Percentiles rank a stretch among this genome's conserved stretches.
Evolutionary conservation across 2,888 invertebrate species (phyloP).

Genomic region (Eupithecia subumbrata): DNA sequence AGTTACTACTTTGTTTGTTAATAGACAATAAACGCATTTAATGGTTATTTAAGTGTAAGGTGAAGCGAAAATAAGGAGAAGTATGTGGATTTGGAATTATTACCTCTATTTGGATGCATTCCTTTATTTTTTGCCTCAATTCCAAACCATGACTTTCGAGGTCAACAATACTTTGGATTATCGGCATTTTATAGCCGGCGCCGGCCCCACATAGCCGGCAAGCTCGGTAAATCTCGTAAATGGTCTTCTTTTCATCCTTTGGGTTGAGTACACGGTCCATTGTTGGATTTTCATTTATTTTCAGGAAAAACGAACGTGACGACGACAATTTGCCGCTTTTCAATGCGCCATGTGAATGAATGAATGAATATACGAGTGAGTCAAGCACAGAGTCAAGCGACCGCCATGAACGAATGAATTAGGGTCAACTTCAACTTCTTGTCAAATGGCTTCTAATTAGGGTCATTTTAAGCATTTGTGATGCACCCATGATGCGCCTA

Average conservation of each 20-base stretch:
- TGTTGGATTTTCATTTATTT: conserved; percentile 44
- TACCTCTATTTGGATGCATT: conserved; percentile 75
- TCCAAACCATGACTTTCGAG: conserved; percentile 63
- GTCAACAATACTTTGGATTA: conserved; percentile 71
- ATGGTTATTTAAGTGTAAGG: background rate
- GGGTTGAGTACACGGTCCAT: conserved; percentile 60
- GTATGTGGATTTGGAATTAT: background rate
- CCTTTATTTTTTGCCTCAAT: conserved; percentile 72
- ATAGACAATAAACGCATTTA: background rate
- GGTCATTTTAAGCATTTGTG: too few relatives aligned
- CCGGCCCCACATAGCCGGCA: conserved; percentile 79
- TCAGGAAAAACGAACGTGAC: conserved; percentile 24
- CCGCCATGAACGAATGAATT: too few relatives aligned
- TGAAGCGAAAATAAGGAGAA: background rate
- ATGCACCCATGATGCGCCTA: too few relatives aligned
- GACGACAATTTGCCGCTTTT: conserved; percentile 12
- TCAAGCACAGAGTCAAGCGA: too few relatives aligned
- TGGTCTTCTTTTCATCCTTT: conserved; percentile 65
- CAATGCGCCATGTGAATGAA: background rate
- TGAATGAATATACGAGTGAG: background rate
- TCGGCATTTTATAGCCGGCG: conserved; percentile 82
- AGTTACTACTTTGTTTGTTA: conserved; percentile 18
- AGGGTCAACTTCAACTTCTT: too few relatives aligned
- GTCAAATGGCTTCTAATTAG: too few relatives aligned
- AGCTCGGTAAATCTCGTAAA: conserved; percentile 76